Evolutionary conservation across 2,888 invertebrate species (phyloP).

Genomic region (Pseudoips prasinana): DNA sequence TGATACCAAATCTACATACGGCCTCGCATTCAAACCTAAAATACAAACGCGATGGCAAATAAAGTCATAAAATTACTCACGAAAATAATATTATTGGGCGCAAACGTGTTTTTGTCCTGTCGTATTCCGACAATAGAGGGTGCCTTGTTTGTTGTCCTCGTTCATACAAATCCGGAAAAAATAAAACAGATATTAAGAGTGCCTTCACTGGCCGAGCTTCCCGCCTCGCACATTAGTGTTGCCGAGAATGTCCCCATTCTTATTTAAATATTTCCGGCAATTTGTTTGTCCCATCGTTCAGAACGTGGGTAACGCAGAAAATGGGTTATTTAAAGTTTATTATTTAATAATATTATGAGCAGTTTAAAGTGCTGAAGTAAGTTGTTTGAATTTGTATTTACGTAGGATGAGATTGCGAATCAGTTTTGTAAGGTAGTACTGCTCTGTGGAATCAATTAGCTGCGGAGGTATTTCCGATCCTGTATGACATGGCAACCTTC

Average conservation of each 20-base stretch:
- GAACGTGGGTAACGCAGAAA: slow-evolving; percentile 50
- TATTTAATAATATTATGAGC: background rate
- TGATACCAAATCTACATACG: slow-evolving; percentile 33
- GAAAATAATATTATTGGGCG: slow-evolving; percentile 66
- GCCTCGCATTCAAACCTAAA: slow-evolving; percentile 33
- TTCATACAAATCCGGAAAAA: slow-evolving; percentile 79
- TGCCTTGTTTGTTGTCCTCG: slow-evolving; percentile 65
- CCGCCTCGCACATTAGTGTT: slow-evolving; percentile 78
- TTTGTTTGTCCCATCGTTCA: slow-evolving; percentile 75
- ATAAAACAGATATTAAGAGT: slow-evolving; percentile 76
- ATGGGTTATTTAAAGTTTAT: slow-evolving; percentile 34
- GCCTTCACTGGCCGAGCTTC: slow-evolving; percentile 59
- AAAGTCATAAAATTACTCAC: slow-evolving; percentile 70
- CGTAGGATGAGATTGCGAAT: no score
- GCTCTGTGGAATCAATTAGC: no score
- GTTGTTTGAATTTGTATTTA: no score
- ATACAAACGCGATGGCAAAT: slow-evolving; percentile 55
- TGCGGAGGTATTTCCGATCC: no score
- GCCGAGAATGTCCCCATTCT: slow-evolving; percentile 72
- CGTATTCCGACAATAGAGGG: slow-evolving; percentile 57
- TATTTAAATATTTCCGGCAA: slow-evolving; percentile 80
- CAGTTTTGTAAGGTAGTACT: no score
- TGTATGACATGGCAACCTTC: no score
- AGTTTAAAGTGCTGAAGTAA: no score
- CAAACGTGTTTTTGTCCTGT: slow-evolving; percentile 58